A percentile compares a stretch with the other conserved stretches of the same genome.
Conservation (phyloP, 2,113 vertebrate species). For the Halcyon senegalensis region DNA sequence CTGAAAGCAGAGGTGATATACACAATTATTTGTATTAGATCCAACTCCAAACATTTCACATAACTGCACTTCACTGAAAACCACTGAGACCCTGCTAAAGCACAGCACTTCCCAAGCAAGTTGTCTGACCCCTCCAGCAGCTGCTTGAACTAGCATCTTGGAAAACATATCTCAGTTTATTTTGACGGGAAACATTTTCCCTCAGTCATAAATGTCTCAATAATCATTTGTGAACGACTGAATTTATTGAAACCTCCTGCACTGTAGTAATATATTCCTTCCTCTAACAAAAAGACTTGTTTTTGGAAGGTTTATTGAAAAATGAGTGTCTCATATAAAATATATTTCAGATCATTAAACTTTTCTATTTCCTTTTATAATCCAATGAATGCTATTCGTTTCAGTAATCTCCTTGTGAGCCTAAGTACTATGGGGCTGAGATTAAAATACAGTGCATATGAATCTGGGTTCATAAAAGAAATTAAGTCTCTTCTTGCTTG, state of each 20-base stretch:
- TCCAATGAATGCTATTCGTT: conserved; percentile 70
- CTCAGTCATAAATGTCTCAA: conserved; percentile 59
- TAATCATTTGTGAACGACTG: conserved; percentile 52
- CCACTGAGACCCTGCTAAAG: not conserved
- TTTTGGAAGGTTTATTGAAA: conserved; percentile 73
- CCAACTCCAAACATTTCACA: not conserved
- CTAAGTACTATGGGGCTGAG: conserved; percentile 34
- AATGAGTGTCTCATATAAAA: conserved; percentile 66
- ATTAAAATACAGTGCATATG: conserved; percentile 61
- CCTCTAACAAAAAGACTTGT: conserved; percentile 35
- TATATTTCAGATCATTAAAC: conserved; percentile 72
- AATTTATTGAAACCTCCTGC: conserved; percentile 63
- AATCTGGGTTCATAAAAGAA: conserved; percentile 66
- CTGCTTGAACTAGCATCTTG: conserved; percentile 3
- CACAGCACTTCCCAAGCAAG: not conserved
- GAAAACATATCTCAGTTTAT: conserved; percentile 52
- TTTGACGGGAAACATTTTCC: conserved; percentile 46
- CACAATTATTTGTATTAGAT: not conserved
- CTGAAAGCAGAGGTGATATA: not conserved
- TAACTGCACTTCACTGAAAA: not conserved
- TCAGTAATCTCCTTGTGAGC: conserved; percentile 46
- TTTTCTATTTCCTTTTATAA: conserved; percentile 73
- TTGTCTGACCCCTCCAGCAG: not conserved
- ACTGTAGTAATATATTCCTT: conserved; percentile 61
- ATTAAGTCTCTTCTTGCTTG: conserved; percentile 39